Base-by-base conservation (phyloP, 2,797 vertebrate genomes). In the Taenioides sp. region DNA sequence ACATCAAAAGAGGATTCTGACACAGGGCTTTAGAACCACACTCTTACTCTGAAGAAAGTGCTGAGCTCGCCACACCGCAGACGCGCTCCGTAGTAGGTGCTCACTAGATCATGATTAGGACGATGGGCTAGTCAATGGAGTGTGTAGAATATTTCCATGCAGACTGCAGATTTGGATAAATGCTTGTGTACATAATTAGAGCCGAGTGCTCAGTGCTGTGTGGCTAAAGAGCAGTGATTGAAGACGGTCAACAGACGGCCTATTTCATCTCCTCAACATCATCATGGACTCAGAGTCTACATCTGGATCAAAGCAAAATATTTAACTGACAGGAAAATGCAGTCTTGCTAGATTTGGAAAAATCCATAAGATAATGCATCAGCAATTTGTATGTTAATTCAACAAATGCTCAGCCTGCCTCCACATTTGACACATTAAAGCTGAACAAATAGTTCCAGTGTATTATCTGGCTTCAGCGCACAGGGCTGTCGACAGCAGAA, bases 361-460 rank as follows among this genome's bases (percentile, higher is more conserved):
- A 86, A 74, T 76, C 79, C 43, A 77, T 71, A 64, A 84, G 83
- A 92, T 91, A 88, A 90, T 84, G 75, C 84, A 89, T 90, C 84
- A 92, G 85, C 86, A 87, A 89, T 91, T 88, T 90, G 79, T 90
- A 92, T 87, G 90, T 89, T 92, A 92, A 92, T 91, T 86, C 78
- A 78, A 83, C 86, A 86, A 88, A 88, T 76, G 71, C 74, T 74
- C 78, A 64, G 54, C 75, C 76, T 70, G 77, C 70, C 72, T 77
- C 76, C 77, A 69, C 78, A 77, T 76, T 88, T 89, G 84, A 78
- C 79, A 91, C 80, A 89, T 90, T 85, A 85, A 71, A 88, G 87
- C 78, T 79, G 82, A 92, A 89, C 84, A 91, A 91, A 93, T 87
- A 88, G 80, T 79, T 86, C 75, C 49, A 79, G 73, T 78, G 73